A percentile compares a stretch with the other conserved stretches of the same genome.
phyloP scores from a whole-genome alignment of 2,113 vertebrate genomes.

The Mirounga angustirostris region DNA sequence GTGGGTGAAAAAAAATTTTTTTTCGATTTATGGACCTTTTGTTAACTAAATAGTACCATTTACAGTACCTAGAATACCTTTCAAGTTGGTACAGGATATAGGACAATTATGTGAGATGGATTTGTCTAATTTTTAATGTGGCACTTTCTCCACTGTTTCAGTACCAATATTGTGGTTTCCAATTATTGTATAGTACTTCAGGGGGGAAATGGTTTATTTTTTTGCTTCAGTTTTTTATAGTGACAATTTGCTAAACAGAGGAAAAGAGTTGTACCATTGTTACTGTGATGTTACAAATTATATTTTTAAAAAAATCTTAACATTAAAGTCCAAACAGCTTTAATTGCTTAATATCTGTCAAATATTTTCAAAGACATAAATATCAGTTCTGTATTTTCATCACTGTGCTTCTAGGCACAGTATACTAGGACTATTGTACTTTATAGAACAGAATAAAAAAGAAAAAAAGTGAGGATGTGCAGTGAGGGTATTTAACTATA shows the following conservation, averaged over 20 bases:
- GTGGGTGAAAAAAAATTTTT: neutral
- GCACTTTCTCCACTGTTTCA: constrained; percentile 16
- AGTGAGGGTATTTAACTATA: neutral
- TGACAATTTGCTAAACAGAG: constrained; percentile 55
- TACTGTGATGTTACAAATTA: neutral
- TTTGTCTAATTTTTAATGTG: constrained; percentile 51
- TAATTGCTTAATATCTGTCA: neutral
- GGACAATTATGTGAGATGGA: neutral
- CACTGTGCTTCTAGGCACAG: neutral
- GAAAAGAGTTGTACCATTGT: constrained; percentile 20
- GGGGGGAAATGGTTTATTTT: neutral
- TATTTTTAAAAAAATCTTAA: neutral
- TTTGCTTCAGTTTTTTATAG: constrained; percentile 4
- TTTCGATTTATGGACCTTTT: constrained; percentile 40
- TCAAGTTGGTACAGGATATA: neutral
- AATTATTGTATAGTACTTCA: neutral
- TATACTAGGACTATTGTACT: neutral
- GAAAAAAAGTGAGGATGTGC: neutral
- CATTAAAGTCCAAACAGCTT: neutral
- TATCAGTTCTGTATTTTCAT: neutral
- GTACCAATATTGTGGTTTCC: neutral
- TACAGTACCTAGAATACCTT: neutral
- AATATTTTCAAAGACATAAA: constrained; percentile 4
- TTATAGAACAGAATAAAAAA: neutral
- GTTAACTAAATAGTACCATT: constrained; percentile 55